Percentiles rank a stretch among this genome's conserved stretches.
Conservation (phyloP, 1,140 invertebrate species). For the Bombus huntii region DNA sequence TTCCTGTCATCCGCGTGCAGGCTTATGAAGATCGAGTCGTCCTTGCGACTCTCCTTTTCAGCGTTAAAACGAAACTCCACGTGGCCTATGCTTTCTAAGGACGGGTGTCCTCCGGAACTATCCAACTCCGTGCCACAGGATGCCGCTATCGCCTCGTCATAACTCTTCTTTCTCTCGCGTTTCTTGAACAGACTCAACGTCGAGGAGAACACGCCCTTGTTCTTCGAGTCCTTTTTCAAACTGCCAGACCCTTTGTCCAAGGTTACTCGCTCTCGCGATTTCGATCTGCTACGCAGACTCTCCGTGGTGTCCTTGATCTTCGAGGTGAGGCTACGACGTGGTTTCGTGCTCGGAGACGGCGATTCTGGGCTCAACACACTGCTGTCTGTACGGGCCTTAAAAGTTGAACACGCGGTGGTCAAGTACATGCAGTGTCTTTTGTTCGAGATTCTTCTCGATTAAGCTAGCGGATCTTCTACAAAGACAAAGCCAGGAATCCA, state of each 20-base stretch:
- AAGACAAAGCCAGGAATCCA: slow-evolving; percentile 43
- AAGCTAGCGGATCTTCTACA: slow-evolving; percentile 47
- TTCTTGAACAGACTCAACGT: slow-evolving; percentile 82
- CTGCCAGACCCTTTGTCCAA: slow-evolving; percentile 69
- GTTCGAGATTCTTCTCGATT: slow-evolving; percentile 25
- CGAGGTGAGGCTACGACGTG: slow-evolving; percentile 77
- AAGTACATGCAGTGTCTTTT: slow-evolving; percentile 44
- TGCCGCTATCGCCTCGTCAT: slow-evolving; percentile 67
- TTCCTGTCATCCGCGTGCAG: slow-evolving; percentile 74
- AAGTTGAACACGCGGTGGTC: slow-evolving; percentile 49
- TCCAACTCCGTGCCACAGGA: slow-evolving; percentile 26
- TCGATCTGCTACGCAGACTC: slow-evolving; percentile 76
- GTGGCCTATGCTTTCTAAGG: slow-evolving; percentile 79
- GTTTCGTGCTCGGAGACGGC: slow-evolving; percentile 81
- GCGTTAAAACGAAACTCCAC: slow-evolving; percentile 79
- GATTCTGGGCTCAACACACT: slow-evolving; percentile 86
- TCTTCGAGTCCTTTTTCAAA: slow-evolving; percentile 80
- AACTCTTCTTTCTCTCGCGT: slow-evolving; percentile 81
- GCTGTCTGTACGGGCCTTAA: slow-evolving; percentile 74
- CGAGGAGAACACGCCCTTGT: slow-evolving; percentile 82
- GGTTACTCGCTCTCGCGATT: slow-evolving; percentile 73
- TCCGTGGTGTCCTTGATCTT: slow-evolving; percentile 80
- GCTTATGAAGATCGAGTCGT: slow-evolving; percentile 78
- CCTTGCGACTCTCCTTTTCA: slow-evolving; percentile 70
- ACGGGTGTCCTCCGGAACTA: slow-evolving; percentile 54